Conservation (phyloP, 2,888 invertebrate species). For the Stratiomys singularior region DNA sequence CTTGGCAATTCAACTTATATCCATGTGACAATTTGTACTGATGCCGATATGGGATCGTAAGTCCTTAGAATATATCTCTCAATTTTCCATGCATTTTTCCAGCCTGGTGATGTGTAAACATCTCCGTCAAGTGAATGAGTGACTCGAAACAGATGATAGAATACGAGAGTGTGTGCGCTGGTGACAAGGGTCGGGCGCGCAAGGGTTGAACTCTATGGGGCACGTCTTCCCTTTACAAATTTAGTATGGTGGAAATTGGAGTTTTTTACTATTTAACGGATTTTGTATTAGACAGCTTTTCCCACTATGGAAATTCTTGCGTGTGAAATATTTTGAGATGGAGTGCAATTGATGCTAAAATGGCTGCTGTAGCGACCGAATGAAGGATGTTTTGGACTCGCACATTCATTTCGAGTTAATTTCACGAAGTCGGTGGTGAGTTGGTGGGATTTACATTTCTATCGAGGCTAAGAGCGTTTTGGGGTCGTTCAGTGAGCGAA, state of each 20-base stretch:
- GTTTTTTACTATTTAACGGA: background rate
- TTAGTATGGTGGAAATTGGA: background rate
- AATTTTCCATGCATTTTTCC: constrained; percentile 35
- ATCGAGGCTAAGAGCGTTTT: too few species aligned
- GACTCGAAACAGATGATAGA: background rate
- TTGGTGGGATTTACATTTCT: too few species aligned
- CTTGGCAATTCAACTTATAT: background rate
- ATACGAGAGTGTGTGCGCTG: background rate
- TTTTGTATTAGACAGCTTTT: background rate
- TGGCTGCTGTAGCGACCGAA: too few species aligned
- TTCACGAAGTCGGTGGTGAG: too few species aligned
- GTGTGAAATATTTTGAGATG: background rate
- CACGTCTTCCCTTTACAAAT: constrained; percentile 17
- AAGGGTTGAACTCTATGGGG: background rate
- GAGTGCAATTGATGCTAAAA: too few species aligned
- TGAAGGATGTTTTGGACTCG: too few species aligned
- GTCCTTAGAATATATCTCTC: constrained; percentile 1
- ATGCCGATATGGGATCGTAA: background rate
- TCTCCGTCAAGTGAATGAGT: background rate
- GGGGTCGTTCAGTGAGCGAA: too few species aligned
- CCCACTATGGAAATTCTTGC: background rate
- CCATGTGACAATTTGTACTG: constrained; percentile 5
- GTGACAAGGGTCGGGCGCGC: background rate
- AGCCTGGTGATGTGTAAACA: constrained; percentile 20
- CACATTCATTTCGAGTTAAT: too few species aligned